phyloP scores from a whole-genome alignment of 2,113 vertebrate genomes.

The Carassius auratus region DNA sequence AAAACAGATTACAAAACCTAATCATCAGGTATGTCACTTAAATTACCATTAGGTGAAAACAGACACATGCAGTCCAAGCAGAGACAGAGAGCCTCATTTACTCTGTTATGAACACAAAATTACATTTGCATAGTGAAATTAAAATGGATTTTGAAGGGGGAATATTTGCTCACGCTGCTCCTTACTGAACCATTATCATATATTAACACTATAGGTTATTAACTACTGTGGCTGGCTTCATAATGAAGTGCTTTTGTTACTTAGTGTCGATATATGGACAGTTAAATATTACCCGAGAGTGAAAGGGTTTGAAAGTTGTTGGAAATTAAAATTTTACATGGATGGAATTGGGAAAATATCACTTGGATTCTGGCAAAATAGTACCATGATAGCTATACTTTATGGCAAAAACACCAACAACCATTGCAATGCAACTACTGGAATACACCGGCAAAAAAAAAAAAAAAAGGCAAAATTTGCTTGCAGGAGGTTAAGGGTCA shows the following conservation, averaged over 20 bases:
- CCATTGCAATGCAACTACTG: no score
- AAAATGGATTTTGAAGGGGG: slow-evolving; percentile 47
- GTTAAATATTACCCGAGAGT: slow-evolving; percentile 14
- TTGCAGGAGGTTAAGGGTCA: no score
- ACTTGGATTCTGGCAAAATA: not conserved
- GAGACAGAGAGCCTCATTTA: not conserved
- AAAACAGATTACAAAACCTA: not conserved
- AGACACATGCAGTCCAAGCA: slow-evolving; percentile 9
- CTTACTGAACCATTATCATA: slow-evolving; percentile 49
- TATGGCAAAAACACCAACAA: no score
- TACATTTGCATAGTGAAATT: slow-evolving; percentile 53
- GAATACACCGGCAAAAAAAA: no score
- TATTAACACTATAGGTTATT: slow-evolving; percentile 48
- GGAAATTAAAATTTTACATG: slow-evolving; percentile 9
- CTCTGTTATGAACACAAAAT: slow-evolving; percentile 36
- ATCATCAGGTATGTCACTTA: slow-evolving; percentile 15
- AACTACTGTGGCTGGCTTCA: slow-evolving; percentile 30
- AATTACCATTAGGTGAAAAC: not conserved
- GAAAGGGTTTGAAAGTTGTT: not conserved
- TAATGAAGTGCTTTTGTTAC: slow-evolving; percentile 45
- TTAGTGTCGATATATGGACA: slow-evolving; percentile 33
- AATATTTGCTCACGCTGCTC: slow-evolving; percentile 41
- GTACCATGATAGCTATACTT: no score
- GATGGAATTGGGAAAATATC: not conserved
- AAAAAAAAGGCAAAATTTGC: no score